Evolutionary conservation across 2,113 vertebrate genomes (phyloP).

Genomic region (Takifugu flavidus): DNA sequence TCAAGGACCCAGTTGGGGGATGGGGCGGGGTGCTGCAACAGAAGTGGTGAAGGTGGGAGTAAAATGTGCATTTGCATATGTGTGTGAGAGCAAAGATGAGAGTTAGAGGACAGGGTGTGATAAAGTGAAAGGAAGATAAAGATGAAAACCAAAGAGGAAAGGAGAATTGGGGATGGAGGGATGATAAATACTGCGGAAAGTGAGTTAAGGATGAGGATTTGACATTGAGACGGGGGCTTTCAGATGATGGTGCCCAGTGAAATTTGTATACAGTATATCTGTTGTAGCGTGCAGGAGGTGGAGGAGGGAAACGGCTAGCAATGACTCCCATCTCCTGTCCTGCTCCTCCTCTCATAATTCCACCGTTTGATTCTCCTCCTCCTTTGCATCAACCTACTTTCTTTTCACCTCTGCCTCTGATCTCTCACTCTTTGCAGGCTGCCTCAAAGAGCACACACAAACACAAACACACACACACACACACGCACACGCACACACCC

Average conservation of each 20-base stretch:
- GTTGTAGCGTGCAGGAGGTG: slow-evolving; percentile 2
- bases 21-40: neutral
- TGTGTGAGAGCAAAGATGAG: neutral
- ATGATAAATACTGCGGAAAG: slow-evolving; percentile 46
- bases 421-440: slow-evolving; percentile 46
- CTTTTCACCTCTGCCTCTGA: slow-evolving; percentile 55
- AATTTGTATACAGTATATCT: slow-evolving; percentile 23
- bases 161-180: slow-evolving; percentile 49
- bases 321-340: slow-evolving; percentile 29
- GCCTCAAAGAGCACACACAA: slow-evolving; percentile 19
- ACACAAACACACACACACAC: neutral
- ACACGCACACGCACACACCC: slow-evolving; percentile 17
- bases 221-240: slow-evolving; percentile 53
- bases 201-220: slow-evolving; percentile 44
- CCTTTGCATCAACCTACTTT: slow-evolving; percentile 47
- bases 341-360: slow-evolving; percentile 30
- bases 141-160: slow-evolving; percentile 40
- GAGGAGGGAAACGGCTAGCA: slow-evolving; percentile 16
- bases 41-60: slow-evolving; percentile 5
- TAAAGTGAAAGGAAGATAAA: slow-evolving; percentile 49
- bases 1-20: slow-evolving; percentile 51
- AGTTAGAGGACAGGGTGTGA: slow-evolving; percentile 36
- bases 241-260: slow-evolving; percentile 27
- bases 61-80: slow-evolving; percentile 18
- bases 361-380: slow-evolving; percentile 26